Conservation (phyloP, 2,113 vertebrate species). For the Lycaon pictus region DNA sequence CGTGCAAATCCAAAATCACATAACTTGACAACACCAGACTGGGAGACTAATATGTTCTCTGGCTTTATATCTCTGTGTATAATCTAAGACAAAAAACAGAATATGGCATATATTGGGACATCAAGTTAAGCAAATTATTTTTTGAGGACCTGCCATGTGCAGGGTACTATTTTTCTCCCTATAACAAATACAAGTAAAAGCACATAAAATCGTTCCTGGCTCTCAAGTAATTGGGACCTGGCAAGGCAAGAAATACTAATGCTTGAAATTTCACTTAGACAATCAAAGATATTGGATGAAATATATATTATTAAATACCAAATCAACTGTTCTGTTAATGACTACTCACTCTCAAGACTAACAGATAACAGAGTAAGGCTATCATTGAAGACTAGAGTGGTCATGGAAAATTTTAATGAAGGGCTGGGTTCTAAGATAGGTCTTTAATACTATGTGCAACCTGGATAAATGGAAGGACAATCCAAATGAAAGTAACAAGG, state of each 20-base stretch:
- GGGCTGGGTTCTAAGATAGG: not conserved
- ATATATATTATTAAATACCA: not conserved
- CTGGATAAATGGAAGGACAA: not conserved
- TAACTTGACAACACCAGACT: constrained; percentile 92
- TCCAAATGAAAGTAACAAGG: not conserved
- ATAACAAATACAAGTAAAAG: not conserved
- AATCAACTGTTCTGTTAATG: not conserved
- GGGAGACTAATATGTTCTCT: constrained; percentile 96
- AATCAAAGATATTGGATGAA: not conserved
- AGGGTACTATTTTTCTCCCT: not conserved
- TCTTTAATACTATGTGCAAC: not conserved
- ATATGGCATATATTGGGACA: not conserved
- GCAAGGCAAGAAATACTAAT: not conserved
- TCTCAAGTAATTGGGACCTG: not conserved
- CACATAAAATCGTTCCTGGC: not conserved
- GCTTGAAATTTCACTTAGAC: constrained; percentile 16
- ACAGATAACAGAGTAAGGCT: not conserved
- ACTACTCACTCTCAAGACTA: constrained; percentile 8
- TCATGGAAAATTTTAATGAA: not conserved
- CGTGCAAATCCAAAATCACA: constrained; percentile 97
- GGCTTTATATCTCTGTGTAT: constrained; percentile 97
- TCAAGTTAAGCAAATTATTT: constrained; percentile 6
- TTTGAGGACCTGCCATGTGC: not conserved
- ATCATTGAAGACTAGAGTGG: not conserved
- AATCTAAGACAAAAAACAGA: constrained; percentile 87